Conservation (phyloP, 2,113 vertebrate genomes). For the Thymallus thymallus region DNA sequence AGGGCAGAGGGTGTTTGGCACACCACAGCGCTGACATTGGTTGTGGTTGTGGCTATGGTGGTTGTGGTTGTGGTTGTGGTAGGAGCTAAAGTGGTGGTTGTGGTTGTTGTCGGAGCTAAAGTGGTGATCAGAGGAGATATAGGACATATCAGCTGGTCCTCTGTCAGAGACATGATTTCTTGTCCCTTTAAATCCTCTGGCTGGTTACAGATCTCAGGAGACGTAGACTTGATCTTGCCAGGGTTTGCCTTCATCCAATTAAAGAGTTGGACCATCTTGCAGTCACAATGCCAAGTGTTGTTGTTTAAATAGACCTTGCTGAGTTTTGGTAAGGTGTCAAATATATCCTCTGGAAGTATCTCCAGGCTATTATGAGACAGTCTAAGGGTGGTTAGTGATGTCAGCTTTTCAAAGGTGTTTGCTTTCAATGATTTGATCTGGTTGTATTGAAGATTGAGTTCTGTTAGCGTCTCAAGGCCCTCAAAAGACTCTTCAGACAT, state of each 20-base stretch:
- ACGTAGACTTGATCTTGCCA: slow-evolving; percentile 41
- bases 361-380: slow-evolving; percentile 64
- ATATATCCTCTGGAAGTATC: slow-evolving; percentile 57
- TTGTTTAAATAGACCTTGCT: slow-evolving; percentile 62
- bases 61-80: not conserved
- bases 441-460: slow-evolving; percentile 72
- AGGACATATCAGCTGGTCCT: slow-evolving; percentile 67
- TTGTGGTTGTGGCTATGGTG: too few relatives aligned
- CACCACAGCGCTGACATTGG: slow-evolving; percentile 65
- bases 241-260: slow-evolving; percentile 61
- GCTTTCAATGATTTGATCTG: slow-evolving; percentile 56
- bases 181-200: slow-evolving; percentile 63
- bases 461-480: slow-evolving; percentile 65
- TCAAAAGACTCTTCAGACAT: slow-evolving; percentile 67
- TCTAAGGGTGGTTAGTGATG: slow-evolving; percentile 62
- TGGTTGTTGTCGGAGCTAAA: not conserved
- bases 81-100: too few relatives aligned
- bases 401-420: slow-evolving; percentile 60
- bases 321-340: slow-evolving; percentile 62
- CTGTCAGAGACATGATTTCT: slow-evolving; percentile 47
- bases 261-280: slow-evolving; percentile 68
- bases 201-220: slow-evolving; percentile 55
- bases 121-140: slow-evolving; percentile 15
- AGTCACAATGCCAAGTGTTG: slow-evolving; percentile 84
- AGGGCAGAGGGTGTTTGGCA: slow-evolving; percentile 73